Evolutionary conservation across 2,888 invertebrate species (phyloP).

Genomic region (Euclidia mi): DNA sequence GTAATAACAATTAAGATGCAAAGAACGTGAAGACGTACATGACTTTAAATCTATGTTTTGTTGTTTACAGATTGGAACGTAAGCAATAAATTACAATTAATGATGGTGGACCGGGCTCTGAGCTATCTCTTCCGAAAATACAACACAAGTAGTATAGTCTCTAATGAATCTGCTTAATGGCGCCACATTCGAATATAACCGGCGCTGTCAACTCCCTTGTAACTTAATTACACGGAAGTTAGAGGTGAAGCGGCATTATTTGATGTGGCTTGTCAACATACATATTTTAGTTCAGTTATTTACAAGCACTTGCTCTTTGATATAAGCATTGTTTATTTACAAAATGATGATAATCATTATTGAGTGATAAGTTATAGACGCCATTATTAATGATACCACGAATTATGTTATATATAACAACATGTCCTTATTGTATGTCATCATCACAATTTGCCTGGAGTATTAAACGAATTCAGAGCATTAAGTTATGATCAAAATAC

Average conservation of each 20-base stretch:
- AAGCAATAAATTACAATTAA: constrained; percentile 68
- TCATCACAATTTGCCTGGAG: no score
- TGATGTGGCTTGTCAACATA: constrained; percentile 25
- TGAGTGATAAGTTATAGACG: no score
- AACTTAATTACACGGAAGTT: constrained; percentile 46
- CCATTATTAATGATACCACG: no score
- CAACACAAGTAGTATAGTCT: constrained; percentile 66
- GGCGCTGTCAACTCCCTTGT: constrained; percentile 39
- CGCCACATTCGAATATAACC: constrained; percentile 32
- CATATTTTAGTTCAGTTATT: constrained; percentile 27
- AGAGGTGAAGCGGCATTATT: constrained; percentile 31
- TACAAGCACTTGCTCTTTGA: constrained; percentile 25
- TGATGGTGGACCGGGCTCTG: constrained; percentile 75
- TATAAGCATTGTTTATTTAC: constrained; percentile 16
- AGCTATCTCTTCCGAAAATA: constrained; percentile 71
- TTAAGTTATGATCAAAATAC: no score
- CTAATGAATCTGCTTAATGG: constrained; percentile 50
- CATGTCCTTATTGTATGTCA: no score
- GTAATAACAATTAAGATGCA: constrained; percentile 19
- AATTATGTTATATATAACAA: no score
- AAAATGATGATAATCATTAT: no score
- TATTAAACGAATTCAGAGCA: no score
- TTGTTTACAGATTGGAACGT: constrained; percentile 72
- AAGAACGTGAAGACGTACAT: constrained; percentile 1
- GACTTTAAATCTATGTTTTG: constrained; percentile 33